These are phyloP conservation scores for Ascidia mentula DNA, from an alignment of 23 tunicate genomes.

Conservation along the genomic window DNA sequence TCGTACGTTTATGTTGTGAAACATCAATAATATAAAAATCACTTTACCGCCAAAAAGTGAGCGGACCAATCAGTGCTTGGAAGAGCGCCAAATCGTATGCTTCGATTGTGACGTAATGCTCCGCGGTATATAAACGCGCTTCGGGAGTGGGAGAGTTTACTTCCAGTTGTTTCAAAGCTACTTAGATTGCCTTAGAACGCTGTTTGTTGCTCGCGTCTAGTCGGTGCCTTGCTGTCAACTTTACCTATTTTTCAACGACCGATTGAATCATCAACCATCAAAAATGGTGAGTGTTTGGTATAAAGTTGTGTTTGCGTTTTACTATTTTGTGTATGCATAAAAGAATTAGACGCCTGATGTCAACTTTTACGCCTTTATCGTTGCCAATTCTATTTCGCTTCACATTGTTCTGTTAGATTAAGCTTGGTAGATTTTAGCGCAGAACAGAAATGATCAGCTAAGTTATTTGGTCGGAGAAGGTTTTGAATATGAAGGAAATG, in stretches of 20 bases:
- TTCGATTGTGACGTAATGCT: not conserved
- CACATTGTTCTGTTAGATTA: too few species aligned
- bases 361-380: not conserved
- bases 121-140: not conserved
- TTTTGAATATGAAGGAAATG: too few species aligned
- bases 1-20: not conserved
- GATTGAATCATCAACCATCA: not conserved
- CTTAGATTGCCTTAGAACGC: not conserved
- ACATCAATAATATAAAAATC: too few species aligned
- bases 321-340: not conserved
- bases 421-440: too few species aligned
- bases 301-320: not conserved
- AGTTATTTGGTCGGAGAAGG: too few species aligned
- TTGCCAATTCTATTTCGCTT: too few species aligned
- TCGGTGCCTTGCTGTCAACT: not conserved
- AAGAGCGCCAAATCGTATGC: not conserved
- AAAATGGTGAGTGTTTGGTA: not conserved
- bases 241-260: not conserved
- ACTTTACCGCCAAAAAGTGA: not conserved
- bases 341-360: not conserved
- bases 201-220: not conserved
- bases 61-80: not conserved
- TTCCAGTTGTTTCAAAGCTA: slow-evolving; percentile 4
- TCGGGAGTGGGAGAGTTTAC: not conserved
- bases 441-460: too few species aligned